Percentiles rank a stretch among this genome's conserved stretches.
Conservation (phyloP, 1,140 invertebrate genomes). For the Tetramorium parvispinum region DNA sequence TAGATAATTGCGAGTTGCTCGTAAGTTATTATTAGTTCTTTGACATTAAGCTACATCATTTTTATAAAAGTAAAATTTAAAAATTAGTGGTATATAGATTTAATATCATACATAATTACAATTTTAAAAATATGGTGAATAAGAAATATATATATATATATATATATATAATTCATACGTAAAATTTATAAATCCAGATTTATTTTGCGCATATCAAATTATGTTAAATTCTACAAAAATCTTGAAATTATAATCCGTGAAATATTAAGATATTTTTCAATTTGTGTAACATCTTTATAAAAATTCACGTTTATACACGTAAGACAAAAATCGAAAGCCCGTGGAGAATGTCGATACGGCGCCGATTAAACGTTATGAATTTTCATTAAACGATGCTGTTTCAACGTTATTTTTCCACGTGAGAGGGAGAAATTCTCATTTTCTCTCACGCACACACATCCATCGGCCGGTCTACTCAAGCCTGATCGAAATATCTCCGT, state of each 20-base stretch:
- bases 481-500: slow-evolving; percentile 77
- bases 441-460: neutral
- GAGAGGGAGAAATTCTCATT: slow-evolving; percentile 47
- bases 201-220: neutral
- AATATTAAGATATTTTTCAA: neutral
- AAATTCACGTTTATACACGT: neutral
- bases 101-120: neutral
- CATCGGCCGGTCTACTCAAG: slow-evolving; percentile 35
- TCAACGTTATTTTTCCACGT: neutral
- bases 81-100: neutral
- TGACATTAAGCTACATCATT: neutral
- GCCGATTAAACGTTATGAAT: slow-evolving; percentile 12
- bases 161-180: neutral
- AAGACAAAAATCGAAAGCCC: neutral
- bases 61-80: neutral
- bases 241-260: neutral
- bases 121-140: neutral
- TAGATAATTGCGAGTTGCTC: too few relatives aligned
- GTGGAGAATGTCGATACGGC: neutral
- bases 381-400: slow-evolving; percentile 29
- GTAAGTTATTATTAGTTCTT: neutral
- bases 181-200: neutral
- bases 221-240: neutral
- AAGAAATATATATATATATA: neutral
- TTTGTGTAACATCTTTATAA: neutral